These are phyloP conservation scores for Cephus pygmeus DNA, from an alignment of 2,888 invertebrate species.

Conservation along the genomic window DNA sequence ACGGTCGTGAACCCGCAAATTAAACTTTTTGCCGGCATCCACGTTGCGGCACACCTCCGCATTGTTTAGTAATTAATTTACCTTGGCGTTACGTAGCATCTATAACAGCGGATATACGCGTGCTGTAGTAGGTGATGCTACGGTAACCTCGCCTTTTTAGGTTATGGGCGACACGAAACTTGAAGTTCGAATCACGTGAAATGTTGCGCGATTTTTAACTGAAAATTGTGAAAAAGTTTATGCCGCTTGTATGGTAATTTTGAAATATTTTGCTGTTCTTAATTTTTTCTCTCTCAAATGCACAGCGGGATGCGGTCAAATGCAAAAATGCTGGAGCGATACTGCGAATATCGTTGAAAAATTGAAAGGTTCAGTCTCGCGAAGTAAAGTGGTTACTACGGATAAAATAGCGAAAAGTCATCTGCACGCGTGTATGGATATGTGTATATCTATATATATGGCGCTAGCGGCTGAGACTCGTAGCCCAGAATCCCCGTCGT, in stretches of 20 bases:
- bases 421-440: conserved; percentile 4
- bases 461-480: conserved; percentile 20
- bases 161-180: neutral
- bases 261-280: conserved; percentile 16
- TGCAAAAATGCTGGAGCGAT: neutral
- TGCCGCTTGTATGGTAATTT: neutral
- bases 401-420: conserved; percentile 15
- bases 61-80: conserved; percentile 54
- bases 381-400: conserved; percentile 24
- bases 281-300: neutral
- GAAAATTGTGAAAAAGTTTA: neutral
- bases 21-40: conserved; percentile 27
- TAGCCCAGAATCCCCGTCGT: conserved; percentile 22
- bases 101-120: neutral
- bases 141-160: neutral
- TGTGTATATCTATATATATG: neutral
- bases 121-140: neutral
- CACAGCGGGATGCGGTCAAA: neutral
- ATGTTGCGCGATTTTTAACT: neutral
- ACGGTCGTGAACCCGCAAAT: conserved; percentile 31
- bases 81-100: conserved; percentile 21
- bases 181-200: conserved; percentile 5
- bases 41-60: conserved; percentile 3
- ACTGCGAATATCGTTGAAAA: neutral
- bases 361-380: conserved; percentile 14